Conservation (phyloP, 2,888 invertebrate species). For the Drosophila sordidula region DNA sequence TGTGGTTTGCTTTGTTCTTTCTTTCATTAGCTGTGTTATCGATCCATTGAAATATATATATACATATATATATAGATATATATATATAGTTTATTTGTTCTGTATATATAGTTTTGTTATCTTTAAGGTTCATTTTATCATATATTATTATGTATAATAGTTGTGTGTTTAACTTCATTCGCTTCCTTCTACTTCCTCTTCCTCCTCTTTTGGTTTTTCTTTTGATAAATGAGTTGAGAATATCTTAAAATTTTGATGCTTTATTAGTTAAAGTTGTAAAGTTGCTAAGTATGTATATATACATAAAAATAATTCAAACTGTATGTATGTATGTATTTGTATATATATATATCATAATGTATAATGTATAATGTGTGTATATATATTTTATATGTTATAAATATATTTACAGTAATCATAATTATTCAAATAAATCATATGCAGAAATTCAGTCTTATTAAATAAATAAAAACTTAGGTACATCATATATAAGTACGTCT, state of each 20-base stretch:
- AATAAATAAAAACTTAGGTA: constrained; percentile 81
- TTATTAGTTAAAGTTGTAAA: constrained; percentile 77
- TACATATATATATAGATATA: constrained; percentile 32
- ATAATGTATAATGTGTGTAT: constrained; percentile 34
- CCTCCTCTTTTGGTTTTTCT: constrained; percentile 14
- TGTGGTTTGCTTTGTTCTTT: constrained; percentile 41
- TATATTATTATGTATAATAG: constrained; percentile 49
- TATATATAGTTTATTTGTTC: constrained; percentile 26
- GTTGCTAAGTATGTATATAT: constrained; percentile 63
- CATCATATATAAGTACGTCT: constrained; percentile 47
- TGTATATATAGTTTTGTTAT: constrained; percentile 42
- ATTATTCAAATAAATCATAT: constrained; percentile 64
- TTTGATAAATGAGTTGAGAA: constrained; percentile 71
- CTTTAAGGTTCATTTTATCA: constrained; percentile 34
- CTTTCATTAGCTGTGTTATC: constrained; percentile 51
- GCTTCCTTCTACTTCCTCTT: constrained; percentile 23
- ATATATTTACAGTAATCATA: constrained; percentile 65
- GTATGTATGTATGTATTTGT: constrained; percentile 37
- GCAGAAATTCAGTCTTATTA: constrained; percentile 83
- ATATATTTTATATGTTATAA: constrained; percentile 28
- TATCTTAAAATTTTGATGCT: constrained; percentile 77
- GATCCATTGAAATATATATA: constrained; percentile 80
- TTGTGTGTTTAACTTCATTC: constrained; percentile 42
- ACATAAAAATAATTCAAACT: constrained; percentile 60
- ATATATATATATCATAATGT: constrained; percentile 17